A percentile compares a stretch with the other conserved stretches of the same genome.
These are phyloP conservation scores for Molorchus minor DNA, from an alignment of 2,888 invertebrate species.

Conservation along the genomic window DNA sequence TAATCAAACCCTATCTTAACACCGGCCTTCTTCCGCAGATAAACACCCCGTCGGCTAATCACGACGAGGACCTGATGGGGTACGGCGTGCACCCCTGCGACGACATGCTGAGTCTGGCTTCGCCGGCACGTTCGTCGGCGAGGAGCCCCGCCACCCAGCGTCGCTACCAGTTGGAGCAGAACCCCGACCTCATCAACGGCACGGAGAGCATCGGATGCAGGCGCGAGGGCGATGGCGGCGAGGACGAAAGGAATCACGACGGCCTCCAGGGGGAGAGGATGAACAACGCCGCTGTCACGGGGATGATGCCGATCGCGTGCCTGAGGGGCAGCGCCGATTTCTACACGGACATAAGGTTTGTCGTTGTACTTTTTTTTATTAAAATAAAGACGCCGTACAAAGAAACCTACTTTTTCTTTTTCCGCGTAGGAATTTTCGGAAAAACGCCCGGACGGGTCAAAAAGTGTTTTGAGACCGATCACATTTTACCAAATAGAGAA, in stretches of 20 bases:
- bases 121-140: constrained; percentile 57
- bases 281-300: constrained; percentile 15
- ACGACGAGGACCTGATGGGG: constrained; percentile 30
- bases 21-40: constrained; percentile 18
- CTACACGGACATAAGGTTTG: constrained; percentile 34
- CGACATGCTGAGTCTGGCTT: constrained; percentile 48
- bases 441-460: too few species aligned
- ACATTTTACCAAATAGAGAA: too few species aligned
- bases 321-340: constrained; percentile 44
- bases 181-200: constrained; percentile 81
- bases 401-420: too few species aligned
- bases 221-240: constrained; percentile 54
- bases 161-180: constrained; percentile 69
- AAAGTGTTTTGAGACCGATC: too few species aligned
- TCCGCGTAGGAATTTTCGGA: too few species aligned
- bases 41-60: constrained; percentile 28
- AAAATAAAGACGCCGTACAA: too few species aligned
- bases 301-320: constrained; percentile 39
- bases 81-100: constrained; percentile 41
- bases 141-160: constrained; percentile 65
- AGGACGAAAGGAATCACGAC: constrained; percentile 40
- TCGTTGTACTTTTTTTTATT: too few species aligned
- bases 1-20: constrained; percentile 9
- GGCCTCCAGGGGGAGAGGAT: constrained; percentile 24
- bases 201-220: constrained; percentile 69